These are phyloP conservation scores for Steinernema feltiae DNA, from an alignment of 1,140 invertebrate genomes.

Conservation along the genomic window DNA sequence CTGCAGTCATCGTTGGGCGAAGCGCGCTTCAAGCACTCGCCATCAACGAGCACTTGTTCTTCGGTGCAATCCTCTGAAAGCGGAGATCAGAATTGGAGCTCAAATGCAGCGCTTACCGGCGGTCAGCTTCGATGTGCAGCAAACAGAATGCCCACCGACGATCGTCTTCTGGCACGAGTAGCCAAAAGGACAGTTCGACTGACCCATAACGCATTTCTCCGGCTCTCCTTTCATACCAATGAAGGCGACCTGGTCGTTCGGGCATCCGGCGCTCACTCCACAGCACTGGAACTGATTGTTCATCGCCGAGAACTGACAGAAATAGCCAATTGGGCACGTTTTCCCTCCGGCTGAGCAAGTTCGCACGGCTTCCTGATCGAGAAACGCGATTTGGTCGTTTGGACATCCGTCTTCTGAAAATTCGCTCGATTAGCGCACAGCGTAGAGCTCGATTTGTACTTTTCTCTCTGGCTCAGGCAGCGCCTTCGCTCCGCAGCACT, in stretches of 20 bases:
- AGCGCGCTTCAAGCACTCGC: slow-evolving; percentile 22
- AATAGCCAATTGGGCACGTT: slow-evolving; percentile 33
- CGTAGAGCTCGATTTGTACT: neutral
- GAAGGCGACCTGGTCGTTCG: slow-evolving; percentile 29
- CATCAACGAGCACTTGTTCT: slow-evolving; percentile 28
- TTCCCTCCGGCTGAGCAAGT: slow-evolving; percentile 31
- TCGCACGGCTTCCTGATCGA: slow-evolving; percentile 23
- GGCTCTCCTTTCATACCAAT: slow-evolving; percentile 31
- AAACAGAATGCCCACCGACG: slow-evolving; percentile 23
- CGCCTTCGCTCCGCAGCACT: slow-evolving; percentile 36
- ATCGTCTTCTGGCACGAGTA: slow-evolving; percentile 30
- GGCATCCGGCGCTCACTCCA: slow-evolving; percentile 34
- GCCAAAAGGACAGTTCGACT: slow-evolving; percentile 32
- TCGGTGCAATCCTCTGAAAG: slow-evolving; percentile 13
- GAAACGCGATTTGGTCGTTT: slow-evolving; percentile 30
- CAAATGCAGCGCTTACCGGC: no score
- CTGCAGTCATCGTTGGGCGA: slow-evolving; percentile 17
- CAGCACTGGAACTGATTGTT: slow-evolving; percentile 40
- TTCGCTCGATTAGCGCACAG: neutral
- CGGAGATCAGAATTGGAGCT: neutral
- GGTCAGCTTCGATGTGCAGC: slow-evolving; percentile 15
- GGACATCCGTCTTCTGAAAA: slow-evolving; percentile 29
- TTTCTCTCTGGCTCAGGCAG: slow-evolving; percentile 18
- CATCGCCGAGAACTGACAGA: slow-evolving; percentile 30
- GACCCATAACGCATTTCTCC: slow-evolving; percentile 33